phyloP scores from a whole-genome alignment of 2,113 vertebrate species.

The Promerops cafer region DNA sequence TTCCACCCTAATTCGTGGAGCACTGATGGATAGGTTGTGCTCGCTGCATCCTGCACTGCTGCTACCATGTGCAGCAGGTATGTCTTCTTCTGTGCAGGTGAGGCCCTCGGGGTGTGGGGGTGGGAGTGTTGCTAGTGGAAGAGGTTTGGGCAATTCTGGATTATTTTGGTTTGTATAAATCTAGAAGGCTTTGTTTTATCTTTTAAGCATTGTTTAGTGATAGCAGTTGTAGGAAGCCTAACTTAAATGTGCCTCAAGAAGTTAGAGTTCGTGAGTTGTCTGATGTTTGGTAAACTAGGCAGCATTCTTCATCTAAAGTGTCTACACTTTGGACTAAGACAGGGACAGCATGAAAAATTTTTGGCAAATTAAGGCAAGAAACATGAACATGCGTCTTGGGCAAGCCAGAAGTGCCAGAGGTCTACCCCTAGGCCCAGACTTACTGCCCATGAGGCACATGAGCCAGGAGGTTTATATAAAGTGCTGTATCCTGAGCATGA shows the following conservation, averaged over 20 bases:
- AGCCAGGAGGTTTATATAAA: not conserved
- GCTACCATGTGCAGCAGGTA: not conserved
- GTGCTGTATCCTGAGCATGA: not conserved
- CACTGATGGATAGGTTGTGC: not conserved
- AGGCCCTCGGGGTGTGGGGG: accelerated
- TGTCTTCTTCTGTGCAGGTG: not conserved
- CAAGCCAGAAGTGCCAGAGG: not conserved
- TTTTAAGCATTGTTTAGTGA: not conserved
- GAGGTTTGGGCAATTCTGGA: not conserved
- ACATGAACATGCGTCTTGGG: not conserved
- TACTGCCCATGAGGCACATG: not conserved
- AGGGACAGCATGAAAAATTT: not conserved
- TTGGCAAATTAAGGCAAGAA: not conserved
- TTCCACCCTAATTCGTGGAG: not conserved
- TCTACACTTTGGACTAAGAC: not conserved
- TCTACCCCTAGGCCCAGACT: not conserved
- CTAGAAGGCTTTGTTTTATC: not conserved
- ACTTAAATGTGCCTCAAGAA: accelerated
- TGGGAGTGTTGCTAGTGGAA: not conserved
- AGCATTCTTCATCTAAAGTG: not conserved
- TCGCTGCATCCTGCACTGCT: not conserved
- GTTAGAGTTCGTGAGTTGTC: not conserved
- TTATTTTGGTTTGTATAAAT: not conserved
- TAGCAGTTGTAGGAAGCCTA: not conserved
- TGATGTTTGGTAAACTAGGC: not conserved